These are phyloP conservation scores for Panthera leo DNA, from an alignment of 2,113 vertebrate genomes.

Conservation along the genomic window DNA sequence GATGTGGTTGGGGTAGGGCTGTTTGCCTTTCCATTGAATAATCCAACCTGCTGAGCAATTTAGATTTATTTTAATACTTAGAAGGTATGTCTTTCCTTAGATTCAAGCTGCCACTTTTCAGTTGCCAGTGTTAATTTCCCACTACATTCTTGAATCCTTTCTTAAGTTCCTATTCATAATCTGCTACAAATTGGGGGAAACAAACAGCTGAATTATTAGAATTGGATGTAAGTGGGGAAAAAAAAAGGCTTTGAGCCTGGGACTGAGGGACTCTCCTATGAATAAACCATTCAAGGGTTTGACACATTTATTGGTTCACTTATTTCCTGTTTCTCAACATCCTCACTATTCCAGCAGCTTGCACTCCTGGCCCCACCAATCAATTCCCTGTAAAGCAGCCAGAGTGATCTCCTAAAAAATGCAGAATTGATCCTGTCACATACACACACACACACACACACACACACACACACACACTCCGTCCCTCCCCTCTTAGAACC, in stretches of 20 bases:
- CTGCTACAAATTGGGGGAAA: constrained; percentile 35
- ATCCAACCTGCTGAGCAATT: not conserved
- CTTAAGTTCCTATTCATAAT: constrained; percentile 34
- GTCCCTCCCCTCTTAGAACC: not conserved
- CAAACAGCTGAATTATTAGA: constrained; percentile 60
- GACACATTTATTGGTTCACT: constrained; percentile 52
- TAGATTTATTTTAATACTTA: not conserved
- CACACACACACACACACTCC: not conserved
- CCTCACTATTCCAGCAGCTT: not conserved
- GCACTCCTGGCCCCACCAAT: not conserved
- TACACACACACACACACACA: too few relatives aligned
- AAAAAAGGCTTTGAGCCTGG: not conserved
- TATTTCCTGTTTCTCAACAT: constrained; percentile 42
- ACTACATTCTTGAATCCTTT: not conserved
- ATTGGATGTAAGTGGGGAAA: constrained; percentile 43
- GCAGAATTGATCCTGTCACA: not conserved
- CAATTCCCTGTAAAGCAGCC: not conserved
- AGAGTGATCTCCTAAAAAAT: constrained; percentile 19
- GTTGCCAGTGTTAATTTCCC: not conserved
- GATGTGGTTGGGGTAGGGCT: not conserved
- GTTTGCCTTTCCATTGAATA: not conserved
- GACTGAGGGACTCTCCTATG: not conserved
- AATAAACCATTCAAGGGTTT: constrained; percentile 35
- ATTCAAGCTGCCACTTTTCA: constrained; percentile 35
- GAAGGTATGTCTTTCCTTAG: not conserved